Percentiles rank a stretch among this genome's conserved stretches.
Evolutionary conservation across 2,888 invertebrate species (phyloP).

Genomic region (Drosophila fungiperda): DNA sequence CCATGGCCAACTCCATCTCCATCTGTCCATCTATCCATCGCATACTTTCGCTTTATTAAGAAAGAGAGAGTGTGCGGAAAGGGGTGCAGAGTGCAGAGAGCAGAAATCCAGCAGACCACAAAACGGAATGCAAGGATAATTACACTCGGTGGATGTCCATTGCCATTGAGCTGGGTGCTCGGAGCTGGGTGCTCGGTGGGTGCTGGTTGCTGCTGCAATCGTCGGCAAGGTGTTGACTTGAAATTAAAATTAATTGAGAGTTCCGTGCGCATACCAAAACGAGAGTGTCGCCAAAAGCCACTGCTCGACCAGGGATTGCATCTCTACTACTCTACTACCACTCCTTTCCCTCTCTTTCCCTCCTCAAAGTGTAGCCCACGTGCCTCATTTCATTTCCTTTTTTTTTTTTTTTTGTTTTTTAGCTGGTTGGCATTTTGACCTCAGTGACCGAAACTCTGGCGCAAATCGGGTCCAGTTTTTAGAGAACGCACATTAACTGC

Average conservation of each 20-base stretch:
- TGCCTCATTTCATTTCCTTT: constrained; percentile 18
- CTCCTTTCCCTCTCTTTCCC: neutral
- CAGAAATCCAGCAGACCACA: constrained; percentile 50
- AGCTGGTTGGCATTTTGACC: constrained; percentile 33
- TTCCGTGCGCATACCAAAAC: constrained; percentile 77
- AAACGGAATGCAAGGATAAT: constrained; percentile 68
- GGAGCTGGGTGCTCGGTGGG: constrained; percentile 3
- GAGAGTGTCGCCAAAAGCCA: constrained; percentile 64
- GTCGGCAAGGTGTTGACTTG: constrained; percentile 81
- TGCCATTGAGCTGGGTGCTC: constrained; percentile 8
- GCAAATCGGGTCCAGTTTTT: constrained; percentile 56
- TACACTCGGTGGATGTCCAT: constrained; percentile 46
- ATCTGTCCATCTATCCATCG: constrained; percentile 4
- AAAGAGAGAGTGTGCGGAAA: constrained; percentile 8
- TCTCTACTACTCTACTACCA: constrained; percentile 5
- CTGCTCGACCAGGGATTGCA: constrained; percentile 34
- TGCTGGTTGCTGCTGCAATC: constrained; percentile 47
- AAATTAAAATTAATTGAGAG: constrained; percentile 83
- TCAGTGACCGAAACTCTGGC: constrained; percentile 46
- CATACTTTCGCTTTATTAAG: constrained; percentile 60
- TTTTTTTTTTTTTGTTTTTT: constrained; percentile 3
- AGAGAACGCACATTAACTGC: constrained; percentile 58
- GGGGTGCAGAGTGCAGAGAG: neutral
- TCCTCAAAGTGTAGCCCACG: neutral
- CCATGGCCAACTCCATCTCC: constrained; percentile 6